phyloP scores from a whole-genome alignment of 2,888 invertebrate species.

The Harpalus rufipes region DNA sequence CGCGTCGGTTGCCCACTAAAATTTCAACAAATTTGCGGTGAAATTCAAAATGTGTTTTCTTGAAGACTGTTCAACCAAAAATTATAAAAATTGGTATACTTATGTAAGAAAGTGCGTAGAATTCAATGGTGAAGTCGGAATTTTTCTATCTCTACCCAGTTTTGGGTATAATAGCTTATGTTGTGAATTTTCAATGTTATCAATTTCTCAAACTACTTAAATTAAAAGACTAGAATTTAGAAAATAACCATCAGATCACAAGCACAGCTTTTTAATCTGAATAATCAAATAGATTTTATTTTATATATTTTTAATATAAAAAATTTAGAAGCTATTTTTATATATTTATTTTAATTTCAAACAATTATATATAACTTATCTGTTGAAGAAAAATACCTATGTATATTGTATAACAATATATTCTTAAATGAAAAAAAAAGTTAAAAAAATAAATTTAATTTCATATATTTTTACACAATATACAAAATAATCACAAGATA shows the following conservation, averaged over 20 bases:
- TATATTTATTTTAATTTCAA: conserved; percentile 53
- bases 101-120: too few species aligned
- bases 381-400: conserved; percentile 12
- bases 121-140: too few species aligned
- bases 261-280: conserved; percentile 43
- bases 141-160: too few species aligned
- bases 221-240: background rate
- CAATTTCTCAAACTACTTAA: background rate
- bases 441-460: conserved; percentile 18
- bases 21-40: too few species aligned
- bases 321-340: conserved; percentile 52
- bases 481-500: conserved; percentile 45
- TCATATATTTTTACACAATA: conserved; percentile 32
- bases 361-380: conserved; percentile 26
- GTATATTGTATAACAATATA: conserved; percentile 46
- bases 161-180: background rate
- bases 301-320: conserved; percentile 48
- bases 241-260: conserved; percentile 13
- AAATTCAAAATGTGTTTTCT: too few species aligned
- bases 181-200: background rate
- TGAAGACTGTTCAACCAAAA: too few species aligned
- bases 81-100: too few species aligned
- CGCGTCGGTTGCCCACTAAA: too few species aligned
- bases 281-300: conserved; percentile 47
- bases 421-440: conserved; percentile 26